These are phyloP conservation scores for Aphelocoma coerulescens DNA, from an alignment of 2,113 vertebrate species.

Conservation along the genomic window DNA sequence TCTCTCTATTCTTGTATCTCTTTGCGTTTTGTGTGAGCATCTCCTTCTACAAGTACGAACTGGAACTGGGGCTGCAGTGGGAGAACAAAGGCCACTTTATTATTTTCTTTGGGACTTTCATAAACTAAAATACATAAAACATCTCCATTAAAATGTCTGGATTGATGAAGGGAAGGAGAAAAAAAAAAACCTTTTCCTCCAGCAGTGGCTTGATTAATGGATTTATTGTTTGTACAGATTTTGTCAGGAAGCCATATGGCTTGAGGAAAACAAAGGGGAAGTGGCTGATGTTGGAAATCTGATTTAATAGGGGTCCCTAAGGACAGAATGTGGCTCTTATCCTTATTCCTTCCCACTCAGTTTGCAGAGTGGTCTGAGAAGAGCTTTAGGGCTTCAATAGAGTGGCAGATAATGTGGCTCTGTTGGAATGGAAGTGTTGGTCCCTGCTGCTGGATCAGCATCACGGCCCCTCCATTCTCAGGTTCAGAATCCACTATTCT, in stretches of 20 bases:
- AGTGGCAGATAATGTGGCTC: neutral
- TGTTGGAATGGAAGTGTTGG: neutral
- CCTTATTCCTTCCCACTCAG: constrained; percentile 4
- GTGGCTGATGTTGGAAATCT: constrained; percentile 27
- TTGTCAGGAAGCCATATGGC: constrained; percentile 57
- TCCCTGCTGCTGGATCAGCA: neutral
- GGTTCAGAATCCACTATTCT: neutral
- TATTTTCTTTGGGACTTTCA: neutral
- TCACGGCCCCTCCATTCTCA: neutral
- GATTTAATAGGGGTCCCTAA: constrained; percentile 30
- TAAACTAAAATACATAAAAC: constrained; percentile 1
- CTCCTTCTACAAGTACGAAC: neutral
- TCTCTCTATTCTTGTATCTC: neutral
- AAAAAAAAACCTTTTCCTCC: neutral
- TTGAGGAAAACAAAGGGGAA: constrained; percentile 49
- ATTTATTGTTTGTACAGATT: constrained; percentile 52
- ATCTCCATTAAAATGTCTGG: neutral
- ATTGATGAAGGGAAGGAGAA: neutral
- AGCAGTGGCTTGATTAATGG: constrained; percentile 46
- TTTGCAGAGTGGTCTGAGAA: neutral
- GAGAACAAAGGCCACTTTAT: neutral
- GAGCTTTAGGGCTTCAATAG: neutral
- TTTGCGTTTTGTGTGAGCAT: neutral
- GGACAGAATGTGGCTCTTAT: constrained; percentile 35
- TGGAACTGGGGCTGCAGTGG: neutral